Base-by-base conservation (phyloP, 2,113 vertebrate genomes). In the Anhinga anhinga region DNA sequence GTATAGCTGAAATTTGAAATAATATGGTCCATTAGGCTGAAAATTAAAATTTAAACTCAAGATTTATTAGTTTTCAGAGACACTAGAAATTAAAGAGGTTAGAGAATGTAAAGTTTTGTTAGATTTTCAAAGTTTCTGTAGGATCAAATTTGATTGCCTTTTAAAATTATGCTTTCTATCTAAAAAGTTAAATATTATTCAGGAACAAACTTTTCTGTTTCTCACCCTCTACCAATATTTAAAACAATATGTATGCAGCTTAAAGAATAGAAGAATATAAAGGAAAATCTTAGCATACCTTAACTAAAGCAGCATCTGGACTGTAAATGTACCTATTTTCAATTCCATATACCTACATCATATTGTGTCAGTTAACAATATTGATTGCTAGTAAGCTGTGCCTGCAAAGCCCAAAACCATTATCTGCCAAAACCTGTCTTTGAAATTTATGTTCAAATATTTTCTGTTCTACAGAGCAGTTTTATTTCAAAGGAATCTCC, bases 361-460 rank as follows among this genome's bases (percentile, higher is more conserved):
- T 44, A 30, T 4, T 30, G 5, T 23, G 47, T 70, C 47, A 36
- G 42, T 61, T 93, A 91, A 44, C 34, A 74, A 13, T 25, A 76
- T 36, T 36, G 52, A 63, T 63, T 70, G 44, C 27, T 38, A n/a
- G 49, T 47, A 59, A 42, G 6, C 34, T 96, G 58, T 65, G 25
- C 36, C 49, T 82, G 53, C 4, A 73, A 81, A 90, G 23, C 13
- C 45, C 67, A 34, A 86, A 77, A 17, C 15, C 66, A n/a, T 95
- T 93, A 80, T 86, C 76, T 74, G 30, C 29, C 4, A 7, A 81
- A 90, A 77, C 3, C 44, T 83, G 23, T 20, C 67, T 94, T 92
- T 94, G 50, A 96, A 96, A 92, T 83, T 90, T 83, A 95, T 78
- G 79, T 90, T 93, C 85, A 95, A 81, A 81, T 88, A 86, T 93